Evolutionary conservation across 1,140 invertebrate species (phyloP), one percentile per base, ranked within the genome.

Genomic region (Pogonus chalceus): DNA sequence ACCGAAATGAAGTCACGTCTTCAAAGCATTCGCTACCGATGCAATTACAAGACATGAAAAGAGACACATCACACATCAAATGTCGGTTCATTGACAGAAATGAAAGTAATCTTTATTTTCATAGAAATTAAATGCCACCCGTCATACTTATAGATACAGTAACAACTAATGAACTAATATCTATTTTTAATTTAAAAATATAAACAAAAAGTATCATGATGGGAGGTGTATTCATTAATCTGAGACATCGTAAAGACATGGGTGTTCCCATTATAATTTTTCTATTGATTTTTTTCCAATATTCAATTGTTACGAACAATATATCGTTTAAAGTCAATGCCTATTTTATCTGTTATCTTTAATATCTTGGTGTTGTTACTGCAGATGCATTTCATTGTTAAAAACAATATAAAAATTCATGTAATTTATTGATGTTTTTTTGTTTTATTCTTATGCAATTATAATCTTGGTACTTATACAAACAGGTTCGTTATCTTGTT

Each of bases 61-160:
- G 37, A 43, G 37, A 43, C 37, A 43, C 37, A 18, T 16, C 7
- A 10, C 37, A 43, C 37, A 43, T 18, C 37, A 18, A 12, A 10
- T 43, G 37, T 43, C 37, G 37, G 7, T 43, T 43, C 9, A 31
- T 31, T 31, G n/a, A 43, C 37, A 43, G 37, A 16, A 43, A 43
- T 43, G 37, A 43, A 43, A 43, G 37, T 43, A 43, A 43, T 16
- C 37, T 43, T 16, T 16, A 43, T 43, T 43, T 43, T 43, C 7
- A 43, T 43, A 43, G 37, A 43, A 43, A 43, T 43, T 43, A 43
- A 43, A 43, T 43, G 37, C 3, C 37, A 43, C 18, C 7, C 37
- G 18, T 43, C 7, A 4, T 4, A 12, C 3, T 12, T 9, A 43
- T 43, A 43, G 7, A 43, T 18, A 18, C 37, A 43, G 37, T 10